Percentiles rank a stretch among this genome's conserved stretches.
Conservation (phyloP, 2,888 invertebrate genomes). For the Incurvaria masculella region DNA sequence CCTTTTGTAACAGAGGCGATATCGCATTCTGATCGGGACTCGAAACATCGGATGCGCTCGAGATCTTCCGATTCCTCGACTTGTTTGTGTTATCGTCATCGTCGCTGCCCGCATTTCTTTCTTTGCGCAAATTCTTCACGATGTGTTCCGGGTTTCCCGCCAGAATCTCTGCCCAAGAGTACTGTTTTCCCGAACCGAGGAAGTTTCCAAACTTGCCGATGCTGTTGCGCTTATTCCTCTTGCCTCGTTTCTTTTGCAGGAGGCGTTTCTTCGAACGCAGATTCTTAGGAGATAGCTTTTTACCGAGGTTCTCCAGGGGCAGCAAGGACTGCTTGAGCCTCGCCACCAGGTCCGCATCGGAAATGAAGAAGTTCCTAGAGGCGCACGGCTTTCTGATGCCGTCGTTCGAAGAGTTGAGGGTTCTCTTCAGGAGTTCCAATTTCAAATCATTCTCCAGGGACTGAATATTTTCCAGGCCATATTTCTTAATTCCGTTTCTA, state of each 20-base stretch:
- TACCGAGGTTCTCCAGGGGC: constrained; percentile 48
- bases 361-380: constrained; percentile 47
- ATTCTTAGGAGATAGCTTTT: constrained; percentile 60
- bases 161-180: constrained; percentile 66
- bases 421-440: constrained; percentile 40
- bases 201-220: constrained; percentile 52
- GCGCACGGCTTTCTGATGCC: constrained; percentile 45
- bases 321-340: constrained; percentile 46
- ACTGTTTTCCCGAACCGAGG: constrained; percentile 52
- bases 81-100: constrained; percentile 36
- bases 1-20: constrained; percentile 38
- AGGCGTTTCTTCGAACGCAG: constrained; percentile 58
- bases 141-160: constrained; percentile 63
- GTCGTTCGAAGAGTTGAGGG: constrained; percentile 43
- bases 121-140: constrained; percentile 40
- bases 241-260: constrained; percentile 41
- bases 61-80: constrained; percentile 44
- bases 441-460: constrained; percentile 44
- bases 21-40: constrained; percentile 31
- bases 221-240: constrained; percentile 37
- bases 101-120: constrained; percentile 27
- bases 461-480: constrained; percentile 42
- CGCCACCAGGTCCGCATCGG: constrained; percentile 44
- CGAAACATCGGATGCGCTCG: constrained; percentile 33
- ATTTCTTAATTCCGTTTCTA: constrained; percentile 41